Conservation (phyloP, 2,113 vertebrate species). For the Meriones unguiculatus region DNA sequence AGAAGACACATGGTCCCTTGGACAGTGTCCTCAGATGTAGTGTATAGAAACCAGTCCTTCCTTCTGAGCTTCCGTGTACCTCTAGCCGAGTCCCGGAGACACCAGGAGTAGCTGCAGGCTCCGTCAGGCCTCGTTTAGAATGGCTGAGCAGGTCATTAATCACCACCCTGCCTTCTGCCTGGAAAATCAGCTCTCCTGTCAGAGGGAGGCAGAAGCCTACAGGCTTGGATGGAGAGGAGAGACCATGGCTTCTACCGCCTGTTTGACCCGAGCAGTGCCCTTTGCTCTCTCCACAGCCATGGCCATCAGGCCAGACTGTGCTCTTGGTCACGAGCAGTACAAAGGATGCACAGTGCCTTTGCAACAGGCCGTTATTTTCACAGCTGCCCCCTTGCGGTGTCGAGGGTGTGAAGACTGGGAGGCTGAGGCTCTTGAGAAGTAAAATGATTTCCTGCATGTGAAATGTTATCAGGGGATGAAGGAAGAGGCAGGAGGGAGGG, state of each 20-base stretch:
- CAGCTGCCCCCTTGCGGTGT: fast-evolving
- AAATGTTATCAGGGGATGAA: neutral
- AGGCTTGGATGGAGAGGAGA: fast-evolving
- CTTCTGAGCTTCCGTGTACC: fast-evolving
- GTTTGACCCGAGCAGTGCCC: neutral
- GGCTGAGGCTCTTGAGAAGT: fast-evolving
- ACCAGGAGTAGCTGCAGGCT: fast-evolving
- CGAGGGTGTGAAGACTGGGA: neutral
- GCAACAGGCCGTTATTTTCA: neutral
- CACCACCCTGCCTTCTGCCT: neutral
- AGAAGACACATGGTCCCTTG: fast-evolving
- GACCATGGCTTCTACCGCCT: neutral
- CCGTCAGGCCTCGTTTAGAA: fast-evolving
- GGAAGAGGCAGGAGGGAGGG: fast-evolving
- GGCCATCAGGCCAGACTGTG: neutral
- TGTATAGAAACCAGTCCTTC: fast-evolving
- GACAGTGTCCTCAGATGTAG: fast-evolving
- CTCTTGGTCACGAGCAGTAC: neutral
- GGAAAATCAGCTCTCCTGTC: neutral
- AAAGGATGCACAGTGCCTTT: neutral
- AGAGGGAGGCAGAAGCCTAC: neutral
- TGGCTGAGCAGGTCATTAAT: fast-evolving
- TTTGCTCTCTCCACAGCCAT: neutral
- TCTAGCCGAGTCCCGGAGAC: neutral
- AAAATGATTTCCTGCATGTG: fast-evolving